Base-by-base conservation (phyloP, 2,113 vertebrate species). In the Anguilla japonica region DNA sequence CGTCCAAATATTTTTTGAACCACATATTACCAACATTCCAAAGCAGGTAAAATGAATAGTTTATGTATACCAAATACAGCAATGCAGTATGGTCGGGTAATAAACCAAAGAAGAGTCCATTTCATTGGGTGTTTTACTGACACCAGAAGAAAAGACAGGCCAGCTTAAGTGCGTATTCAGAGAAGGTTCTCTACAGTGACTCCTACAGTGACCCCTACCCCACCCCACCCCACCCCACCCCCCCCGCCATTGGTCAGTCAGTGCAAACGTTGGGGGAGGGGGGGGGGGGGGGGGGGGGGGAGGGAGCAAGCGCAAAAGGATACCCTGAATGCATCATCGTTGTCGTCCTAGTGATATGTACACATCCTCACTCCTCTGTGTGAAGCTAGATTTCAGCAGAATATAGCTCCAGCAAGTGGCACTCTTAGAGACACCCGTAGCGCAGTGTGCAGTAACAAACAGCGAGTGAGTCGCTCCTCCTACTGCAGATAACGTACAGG, bases 151-250 rank as follows among this genome's bases (percentile, higher is more conserved):
- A 41, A 39, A 50, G 39, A 39, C 84, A 86, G 84, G 29, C 60
- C 81, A 56, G 40, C 41, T 71, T 82, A 82, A 84, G 78, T 86
- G 88, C 82, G 86, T 75, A 41, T 79, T 86, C 26, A 57, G 56
- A 88, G 18, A 57, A 34, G 57, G 81, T 29, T 34, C 26, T 7
- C 15, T n/a, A 43, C 18, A 63, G 71, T 75, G 29, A 34, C 26
- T 34, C 26, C 22, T 26, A 26, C 60, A 56, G 1, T 53, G 60
- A 67, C 22, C 4, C 22, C 34, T 1, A 34, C 34, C 60, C 2
- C 60, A 18, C 60, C 50, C 50, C 2, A 67, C 60, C 18, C n/a
- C 26, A 5, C 60, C 60, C 71, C 71, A 22, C n/a, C n/a, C 9
- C 20, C 67, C 71, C 71, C 22, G 71, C 71, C 71, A 75, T n/a